Percentiles rank a stretch among this genome's conserved stretches.
phyloP scores from a whole-genome alignment of 1,140 invertebrate genomes.

The Tachypleus tridentatus region DNA sequence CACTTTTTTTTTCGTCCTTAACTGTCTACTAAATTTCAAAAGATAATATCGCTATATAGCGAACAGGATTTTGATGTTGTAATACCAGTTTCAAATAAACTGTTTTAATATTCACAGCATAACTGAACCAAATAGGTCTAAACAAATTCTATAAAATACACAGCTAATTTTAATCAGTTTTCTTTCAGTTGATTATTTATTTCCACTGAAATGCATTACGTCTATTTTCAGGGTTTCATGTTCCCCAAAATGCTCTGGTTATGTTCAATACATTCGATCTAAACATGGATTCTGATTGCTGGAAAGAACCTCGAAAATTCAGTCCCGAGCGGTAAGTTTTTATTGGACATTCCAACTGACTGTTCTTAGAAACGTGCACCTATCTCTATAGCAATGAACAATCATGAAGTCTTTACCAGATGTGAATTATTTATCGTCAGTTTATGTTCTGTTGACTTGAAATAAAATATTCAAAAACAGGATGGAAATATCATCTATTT shows the following conservation, averaged over 20 bases:
- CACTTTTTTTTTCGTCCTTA: not conserved
- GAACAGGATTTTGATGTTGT: not conserved
- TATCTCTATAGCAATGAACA: not conserved
- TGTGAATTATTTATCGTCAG: not conserved
- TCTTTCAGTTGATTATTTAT: too few relatives aligned
- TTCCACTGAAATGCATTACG: too few relatives aligned
- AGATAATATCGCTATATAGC: not conserved
- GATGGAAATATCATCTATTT: too few relatives aligned
- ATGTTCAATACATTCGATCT: slow-evolving; percentile 80
- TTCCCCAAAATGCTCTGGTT: slow-evolving; percentile 65
- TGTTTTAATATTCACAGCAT: not conserved
- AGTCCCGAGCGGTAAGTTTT: slow-evolving; percentile 36
- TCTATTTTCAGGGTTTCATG: slow-evolving; percentile 43
- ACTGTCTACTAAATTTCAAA: not conserved
- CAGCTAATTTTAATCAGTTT: not conserved
- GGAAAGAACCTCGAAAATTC: slow-evolving; percentile 58
- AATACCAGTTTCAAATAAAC: slow-evolving; percentile 1
- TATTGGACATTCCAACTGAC: not conserved
- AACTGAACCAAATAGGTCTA: not conserved
- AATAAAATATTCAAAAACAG: not conserved
- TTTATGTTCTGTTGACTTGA: not conserved
- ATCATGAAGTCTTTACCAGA: not conserved
- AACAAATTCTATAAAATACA: not conserved
- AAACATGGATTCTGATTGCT: slow-evolving; percentile 58
- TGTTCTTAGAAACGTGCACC: not conserved